Evolutionary conservation across 2,113 vertebrate species (phyloP).

Genomic region (Tapirus terrestris): DNA sequence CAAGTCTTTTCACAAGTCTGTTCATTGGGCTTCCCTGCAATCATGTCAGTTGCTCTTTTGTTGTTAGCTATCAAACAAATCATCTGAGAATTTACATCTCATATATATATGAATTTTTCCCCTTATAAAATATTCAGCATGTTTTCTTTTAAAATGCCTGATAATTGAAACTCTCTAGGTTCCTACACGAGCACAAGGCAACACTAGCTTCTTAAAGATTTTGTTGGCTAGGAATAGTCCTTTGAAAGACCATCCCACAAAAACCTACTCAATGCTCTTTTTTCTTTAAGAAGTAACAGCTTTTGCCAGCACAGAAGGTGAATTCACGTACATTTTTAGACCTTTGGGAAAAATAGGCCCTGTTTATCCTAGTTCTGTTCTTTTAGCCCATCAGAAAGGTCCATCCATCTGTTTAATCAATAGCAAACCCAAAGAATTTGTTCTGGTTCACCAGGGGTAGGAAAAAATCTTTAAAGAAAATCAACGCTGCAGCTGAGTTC

Average conservation of each 20-base stretch:
- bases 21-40: not conserved
- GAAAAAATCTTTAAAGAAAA: slow-evolving; percentile 11
- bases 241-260: not conserved
- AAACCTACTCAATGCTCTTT: not conserved
- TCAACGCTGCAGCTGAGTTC: not conserved
- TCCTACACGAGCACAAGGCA: not conserved
- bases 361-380: not conserved
- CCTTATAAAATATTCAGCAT: not conserved
- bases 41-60: not conserved
- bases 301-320: not conserved
- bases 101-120: not conserved
- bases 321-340: not conserved
- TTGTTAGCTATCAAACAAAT: not conserved
- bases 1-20: too few species aligned
- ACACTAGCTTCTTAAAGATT: not conserved
- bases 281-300: not conserved
- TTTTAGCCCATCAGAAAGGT: not conserved
- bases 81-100: not conserved
- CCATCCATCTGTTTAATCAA: not conserved
- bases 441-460: not conserved
- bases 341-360: not conserved
- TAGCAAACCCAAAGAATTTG: not conserved
- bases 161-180: not conserved
- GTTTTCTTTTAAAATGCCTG: not conserved
- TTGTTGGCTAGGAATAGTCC: not conserved